Evolutionary conservation across 2,113 vertebrate genomes (phyloP).

Genomic region (Plotosus lineatus): DNA sequence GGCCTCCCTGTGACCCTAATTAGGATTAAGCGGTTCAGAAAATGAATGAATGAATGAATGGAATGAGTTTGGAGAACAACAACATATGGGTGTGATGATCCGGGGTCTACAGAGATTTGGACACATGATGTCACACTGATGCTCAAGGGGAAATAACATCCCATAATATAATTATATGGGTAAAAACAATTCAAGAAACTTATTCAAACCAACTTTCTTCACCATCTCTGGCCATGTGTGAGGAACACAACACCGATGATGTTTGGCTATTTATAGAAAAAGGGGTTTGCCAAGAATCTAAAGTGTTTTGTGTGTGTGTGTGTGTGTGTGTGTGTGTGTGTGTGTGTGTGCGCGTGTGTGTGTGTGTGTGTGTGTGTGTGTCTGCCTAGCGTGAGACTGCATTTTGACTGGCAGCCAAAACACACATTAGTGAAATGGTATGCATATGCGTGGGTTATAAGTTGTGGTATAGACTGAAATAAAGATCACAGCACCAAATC

Average conservation of each 20-base stretch:
- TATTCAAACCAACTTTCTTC: not conserved
- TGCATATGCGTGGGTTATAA: slow-evolving; percentile 30
- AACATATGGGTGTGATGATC: not conserved
- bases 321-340: slow-evolving; percentile 29
- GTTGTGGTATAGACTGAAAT: slow-evolving; percentile 52
- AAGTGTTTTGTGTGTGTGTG: not conserved
- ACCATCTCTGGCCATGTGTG: not conserved
- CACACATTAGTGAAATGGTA: slow-evolving; percentile 31
- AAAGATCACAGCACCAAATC: slow-evolving; percentile 51
- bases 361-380: slow-evolving; percentile 33
- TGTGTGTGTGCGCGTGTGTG: slow-evolving; percentile 18
- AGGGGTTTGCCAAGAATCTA: not conserved
- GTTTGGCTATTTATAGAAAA: not conserved
- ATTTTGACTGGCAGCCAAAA: slow-evolving; percentile 48
- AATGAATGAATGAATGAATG: too few relatives aligned
- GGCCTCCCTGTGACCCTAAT: too few relatives aligned
- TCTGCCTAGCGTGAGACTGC: slow-evolving; percentile 33
- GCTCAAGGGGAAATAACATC: not conserved
- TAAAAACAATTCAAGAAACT: not conserved
- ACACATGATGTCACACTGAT: not conserved
- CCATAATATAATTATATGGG: not conserved
- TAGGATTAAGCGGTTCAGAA: too few relatives aligned
- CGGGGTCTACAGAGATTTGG: not conserved
- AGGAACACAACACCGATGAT: not conserved
- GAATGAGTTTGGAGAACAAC: not conserved